Evolutionary conservation across 2,888 invertebrate genomes (phyloP), one percentile per base, ranked within the genome.

Genomic region (Synanthedon formicaeformis): DNA sequence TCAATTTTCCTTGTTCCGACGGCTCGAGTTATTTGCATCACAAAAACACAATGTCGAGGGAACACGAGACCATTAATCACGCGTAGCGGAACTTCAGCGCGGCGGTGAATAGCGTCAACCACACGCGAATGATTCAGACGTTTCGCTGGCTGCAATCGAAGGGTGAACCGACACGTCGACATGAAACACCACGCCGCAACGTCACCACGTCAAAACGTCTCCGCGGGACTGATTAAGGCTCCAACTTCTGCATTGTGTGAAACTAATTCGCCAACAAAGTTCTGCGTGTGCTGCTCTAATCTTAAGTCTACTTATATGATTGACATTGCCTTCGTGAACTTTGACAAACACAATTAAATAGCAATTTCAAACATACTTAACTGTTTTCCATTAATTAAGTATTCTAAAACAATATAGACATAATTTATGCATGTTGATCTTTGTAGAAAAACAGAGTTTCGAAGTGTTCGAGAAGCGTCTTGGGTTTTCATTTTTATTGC

Each of bases 1-100:
- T 81, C 81, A 83, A 84, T 84, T 84, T 81, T 81, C 81, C 83
- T 81, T 81, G 83, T 84, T 83, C 82, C 84, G 83, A 79, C 78
- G 79, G 79, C 78, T 81, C 78, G 77, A 84, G 82, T 84, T 82
- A 86, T 86, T 86, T 86, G 86, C 86, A 86, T 86, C 84, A 86
- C 85, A 86, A 86, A 86, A 86, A 85, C 86, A 84, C 82, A 81
- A 83, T 84, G 83, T 85, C 78, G 81, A 71, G 81, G 79, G 83
- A 80, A 78, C 78, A 81, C 78, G 75, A 70, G 76, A 79, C 81
- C 80, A 86, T 86, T 86, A 86, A 86, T 85, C 86, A 85, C 81
- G 71, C 73, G 75, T 74, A 75, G 73, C 77, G 78, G 78, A 77
- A 81, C 81, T 81, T 71, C 73, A 72, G 71, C 71, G 68, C 72